Evolutionary conservation across 2,888 invertebrate species (phyloP).

Genomic region (Tetropium fuscum): DNA sequence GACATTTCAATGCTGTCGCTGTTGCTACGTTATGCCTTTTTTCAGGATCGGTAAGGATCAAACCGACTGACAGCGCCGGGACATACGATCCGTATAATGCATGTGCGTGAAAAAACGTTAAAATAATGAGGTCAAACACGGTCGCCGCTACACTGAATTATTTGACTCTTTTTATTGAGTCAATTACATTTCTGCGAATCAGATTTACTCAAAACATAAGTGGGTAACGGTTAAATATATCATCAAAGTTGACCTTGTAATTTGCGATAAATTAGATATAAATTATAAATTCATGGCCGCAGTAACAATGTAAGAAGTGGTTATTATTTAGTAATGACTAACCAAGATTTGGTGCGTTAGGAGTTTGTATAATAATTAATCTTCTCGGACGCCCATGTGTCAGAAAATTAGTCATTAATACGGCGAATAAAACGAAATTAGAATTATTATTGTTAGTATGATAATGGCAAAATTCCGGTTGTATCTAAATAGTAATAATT

Average conservation of each 20-base stretch:
- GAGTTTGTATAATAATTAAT: not conserved
- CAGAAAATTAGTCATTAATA: too few species aligned
- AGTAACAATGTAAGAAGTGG: not conserved
- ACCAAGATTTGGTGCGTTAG: not conserved
- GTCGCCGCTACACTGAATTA: conserved; percentile 1
- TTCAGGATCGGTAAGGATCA: too few species aligned
- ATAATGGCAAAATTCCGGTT: too few species aligned
- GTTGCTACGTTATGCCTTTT: too few species aligned
- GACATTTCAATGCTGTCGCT: too few species aligned
- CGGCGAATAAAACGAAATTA: too few species aligned
- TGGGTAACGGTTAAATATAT: conserved; percentile 23
- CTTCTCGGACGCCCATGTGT: not conserved
- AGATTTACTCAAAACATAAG: conserved; percentile 30
- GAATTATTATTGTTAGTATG: too few species aligned
- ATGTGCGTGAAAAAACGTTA: not conserved
- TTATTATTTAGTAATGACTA: conserved; percentile 8
- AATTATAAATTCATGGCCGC: conserved; percentile 28
- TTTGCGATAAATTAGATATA: conserved; percentile 36
- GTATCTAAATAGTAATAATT: too few species aligned
- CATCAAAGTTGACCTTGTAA: conserved; percentile 36
- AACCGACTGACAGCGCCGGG: too few species aligned
- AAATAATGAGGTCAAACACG: conserved; percentile 9
- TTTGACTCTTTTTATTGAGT: conserved; percentile 8
- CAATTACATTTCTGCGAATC: conserved; percentile 31
- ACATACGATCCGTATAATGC: too few species aligned